These are phyloP conservation scores for Ruditapes philippinarum DNA, from an alignment of 1,140 invertebrate species.

Conservation along the genomic window DNA sequence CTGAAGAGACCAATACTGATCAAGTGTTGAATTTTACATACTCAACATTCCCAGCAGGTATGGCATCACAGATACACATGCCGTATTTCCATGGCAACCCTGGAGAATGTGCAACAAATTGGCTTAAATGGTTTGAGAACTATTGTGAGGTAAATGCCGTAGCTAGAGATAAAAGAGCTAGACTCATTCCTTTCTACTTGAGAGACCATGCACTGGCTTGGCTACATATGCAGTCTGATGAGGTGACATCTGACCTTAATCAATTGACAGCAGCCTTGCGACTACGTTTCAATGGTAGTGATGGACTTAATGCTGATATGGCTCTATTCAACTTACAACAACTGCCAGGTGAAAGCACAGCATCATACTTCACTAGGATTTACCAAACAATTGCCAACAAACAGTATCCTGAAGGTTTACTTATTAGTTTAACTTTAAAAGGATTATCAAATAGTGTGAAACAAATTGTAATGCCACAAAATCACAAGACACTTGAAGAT, in stretches of 20 bases:
- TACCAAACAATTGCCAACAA: too few relatives aligned
- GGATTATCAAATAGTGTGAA: background rate
- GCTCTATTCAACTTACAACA: background rate
- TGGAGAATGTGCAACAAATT: background rate
- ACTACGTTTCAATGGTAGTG: background rate
- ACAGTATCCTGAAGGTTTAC: background rate
- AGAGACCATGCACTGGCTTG: background rate
- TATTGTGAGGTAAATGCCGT: background rate
- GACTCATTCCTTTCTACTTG: background rate
- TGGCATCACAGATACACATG: background rate
- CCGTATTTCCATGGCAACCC: background rate
- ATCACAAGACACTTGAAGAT: background rate
- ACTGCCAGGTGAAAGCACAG: background rate
- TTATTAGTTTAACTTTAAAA: background rate
- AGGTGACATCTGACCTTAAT: background rate
- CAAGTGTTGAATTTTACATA: background rate
- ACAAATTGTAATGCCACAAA: constrained; percentile 7
- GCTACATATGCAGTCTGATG: too few relatives aligned
- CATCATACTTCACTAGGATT: background rate
- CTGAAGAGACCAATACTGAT: too few relatives aligned
- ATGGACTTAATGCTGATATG: background rate
- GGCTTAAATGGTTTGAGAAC: background rate
- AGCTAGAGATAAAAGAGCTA: background rate
- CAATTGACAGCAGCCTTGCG: background rate
- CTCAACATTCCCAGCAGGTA: background rate